phyloP scores from a whole-genome alignment of 2,113 vertebrate species.

The Sisor rabdophorus region DNA sequence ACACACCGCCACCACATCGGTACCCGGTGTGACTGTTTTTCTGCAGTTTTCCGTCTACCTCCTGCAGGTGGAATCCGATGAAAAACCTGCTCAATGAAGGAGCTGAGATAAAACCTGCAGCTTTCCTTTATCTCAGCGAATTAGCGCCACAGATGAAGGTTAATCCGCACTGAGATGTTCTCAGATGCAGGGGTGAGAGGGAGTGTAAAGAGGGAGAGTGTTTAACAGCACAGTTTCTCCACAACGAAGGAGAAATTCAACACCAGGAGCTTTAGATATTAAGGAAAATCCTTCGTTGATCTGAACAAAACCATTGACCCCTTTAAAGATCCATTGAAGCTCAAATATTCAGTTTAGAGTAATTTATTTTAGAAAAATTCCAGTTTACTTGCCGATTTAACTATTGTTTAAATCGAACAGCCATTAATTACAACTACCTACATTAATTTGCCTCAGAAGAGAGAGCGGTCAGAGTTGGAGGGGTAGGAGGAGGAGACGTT shows the following conservation, averaged over 20 bases:
- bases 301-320: not conserved
- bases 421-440: slow-evolving; percentile 40
- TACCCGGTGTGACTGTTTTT: not conserved
- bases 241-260: not conserved
- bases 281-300: not conserved
- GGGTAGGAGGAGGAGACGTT: not conserved
- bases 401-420: slow-evolving; percentile 41
- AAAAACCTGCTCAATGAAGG: slow-evolving; percentile 4
- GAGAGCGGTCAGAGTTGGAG: too few relatives aligned
- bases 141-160: slow-evolving; percentile 61
- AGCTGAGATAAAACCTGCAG: not conserved
- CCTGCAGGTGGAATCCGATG: slow-evolving; percentile 15
- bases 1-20: not conserved
- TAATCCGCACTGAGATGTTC: slow-evolving; percentile 15
- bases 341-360: too few relatives aligned
- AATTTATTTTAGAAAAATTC: too few relatives aligned
- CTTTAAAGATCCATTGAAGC: too few relatives aligned
- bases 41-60: not conserved
- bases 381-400: too few relatives aligned
- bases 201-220: not conserved
- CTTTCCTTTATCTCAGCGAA: slow-evolving; percentile 56
- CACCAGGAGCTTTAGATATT: not conserved
- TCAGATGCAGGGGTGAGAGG: not conserved
- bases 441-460: slow-evolving; percentile 7
- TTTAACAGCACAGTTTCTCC: not conserved